These are phyloP conservation scores for Thinocorus orbignyianus DNA, from an alignment of 2,113 vertebrate genomes.

Conservation along the genomic window DNA sequence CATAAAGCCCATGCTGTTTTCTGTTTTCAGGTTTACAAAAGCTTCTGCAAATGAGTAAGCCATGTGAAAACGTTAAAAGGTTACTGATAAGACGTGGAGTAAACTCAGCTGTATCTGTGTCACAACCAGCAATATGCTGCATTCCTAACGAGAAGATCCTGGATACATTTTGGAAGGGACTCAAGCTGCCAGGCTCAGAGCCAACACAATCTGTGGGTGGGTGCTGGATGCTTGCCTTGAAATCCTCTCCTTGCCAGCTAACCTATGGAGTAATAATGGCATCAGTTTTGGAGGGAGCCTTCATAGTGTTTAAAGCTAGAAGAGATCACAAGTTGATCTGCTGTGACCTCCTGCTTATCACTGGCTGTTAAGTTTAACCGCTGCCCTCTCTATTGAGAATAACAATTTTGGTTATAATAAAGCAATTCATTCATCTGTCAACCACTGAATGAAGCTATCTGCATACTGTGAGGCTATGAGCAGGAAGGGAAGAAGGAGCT, in stretches of 20 bases:
- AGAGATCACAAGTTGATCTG: not conserved
- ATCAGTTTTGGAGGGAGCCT: conserved; percentile 20
- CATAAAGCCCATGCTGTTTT: conserved; percentile 28
- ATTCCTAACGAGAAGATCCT: conserved; percentile 49
- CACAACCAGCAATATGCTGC: conserved; percentile 38
- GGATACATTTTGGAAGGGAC: conserved; percentile 26
- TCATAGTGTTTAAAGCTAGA: not conserved
- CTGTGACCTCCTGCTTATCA: not conserved
- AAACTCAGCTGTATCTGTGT: conserved; percentile 44
- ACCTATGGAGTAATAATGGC: conserved; percentile 40
- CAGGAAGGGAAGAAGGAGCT: not conserved
- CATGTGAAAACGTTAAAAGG: conserved; percentile 51
- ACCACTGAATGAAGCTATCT: not conserved
- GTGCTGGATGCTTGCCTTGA: conserved; percentile 54
- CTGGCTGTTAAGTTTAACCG: not conserved
- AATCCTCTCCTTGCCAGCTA: conserved; percentile 46
- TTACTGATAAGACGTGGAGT: conserved; percentile 54
- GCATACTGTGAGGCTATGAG: rapidly evolving
- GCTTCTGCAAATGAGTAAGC: conserved; percentile 29
- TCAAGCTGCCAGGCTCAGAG: conserved; percentile 39
- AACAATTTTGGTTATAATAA: not conserved
- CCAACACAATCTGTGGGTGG: conserved; percentile 69
- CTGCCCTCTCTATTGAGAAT: not conserved
- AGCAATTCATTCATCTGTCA: not conserved
- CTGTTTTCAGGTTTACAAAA: conserved; percentile 39